Conservation (phyloP, 2,113 vertebrate genomes). For the Myrmecobius fasciatus region DNA sequence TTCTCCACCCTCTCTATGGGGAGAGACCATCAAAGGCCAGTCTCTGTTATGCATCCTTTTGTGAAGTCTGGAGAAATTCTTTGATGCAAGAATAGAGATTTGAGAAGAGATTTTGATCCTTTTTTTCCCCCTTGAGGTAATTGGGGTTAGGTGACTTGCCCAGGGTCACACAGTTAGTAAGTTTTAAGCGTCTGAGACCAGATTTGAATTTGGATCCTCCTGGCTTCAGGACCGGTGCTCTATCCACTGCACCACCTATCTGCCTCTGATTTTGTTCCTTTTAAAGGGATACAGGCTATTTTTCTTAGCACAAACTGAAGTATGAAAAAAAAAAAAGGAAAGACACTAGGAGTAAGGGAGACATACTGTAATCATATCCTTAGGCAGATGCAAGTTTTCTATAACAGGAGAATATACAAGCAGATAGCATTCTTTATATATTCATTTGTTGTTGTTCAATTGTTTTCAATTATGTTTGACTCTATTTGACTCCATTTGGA, state of each 20-base stretch:
- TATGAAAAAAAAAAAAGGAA: neutral
- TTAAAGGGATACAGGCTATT: neutral
- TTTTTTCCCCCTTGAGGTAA: too few species aligned
- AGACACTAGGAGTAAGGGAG: neutral
- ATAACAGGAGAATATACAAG: neutral
- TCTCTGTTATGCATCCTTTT: neutral
- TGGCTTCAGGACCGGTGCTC: too few species aligned
- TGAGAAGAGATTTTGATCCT: neutral
- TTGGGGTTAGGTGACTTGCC: too few species aligned
- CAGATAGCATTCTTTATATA: neutral
- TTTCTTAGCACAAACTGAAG: neutral
- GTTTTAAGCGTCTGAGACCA: too few species aligned
- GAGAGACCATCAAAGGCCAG: neutral
- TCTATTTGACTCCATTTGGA: neutral
- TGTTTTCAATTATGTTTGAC: neutral
- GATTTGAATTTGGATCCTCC: too few species aligned
- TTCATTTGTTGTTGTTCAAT: neutral
- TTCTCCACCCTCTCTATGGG: neutral
- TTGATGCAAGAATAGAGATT: neutral
- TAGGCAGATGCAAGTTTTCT: neutral
- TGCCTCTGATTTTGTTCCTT: neutral
- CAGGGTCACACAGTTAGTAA: too few species aligned
- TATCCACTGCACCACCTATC: too few species aligned
- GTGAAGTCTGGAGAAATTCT: neutral
- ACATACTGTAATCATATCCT: neutral